Evolutionary conservation across 2,797 vertebrate genomes (phyloP).

Genomic region (Staurois parvus): DNA sequence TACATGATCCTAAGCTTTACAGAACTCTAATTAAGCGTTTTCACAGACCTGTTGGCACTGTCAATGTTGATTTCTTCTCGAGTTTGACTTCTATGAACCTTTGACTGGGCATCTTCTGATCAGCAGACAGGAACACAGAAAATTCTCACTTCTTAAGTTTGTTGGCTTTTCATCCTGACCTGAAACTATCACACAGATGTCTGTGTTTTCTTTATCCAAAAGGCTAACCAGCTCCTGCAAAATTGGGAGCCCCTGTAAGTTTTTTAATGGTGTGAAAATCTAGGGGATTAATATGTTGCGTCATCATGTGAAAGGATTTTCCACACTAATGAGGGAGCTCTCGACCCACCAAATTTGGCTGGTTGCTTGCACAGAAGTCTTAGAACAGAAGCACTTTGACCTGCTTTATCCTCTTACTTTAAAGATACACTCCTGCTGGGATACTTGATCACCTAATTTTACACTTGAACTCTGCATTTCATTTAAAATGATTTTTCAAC

Average conservation of each 20-base stretch:
- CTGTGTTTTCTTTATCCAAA: conserved; percentile 41
- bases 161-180: conserved; percentile 60
- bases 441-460: not conserved
- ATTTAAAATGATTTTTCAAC: not conserved
- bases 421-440: not conserved
- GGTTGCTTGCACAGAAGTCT: conserved; percentile 44
- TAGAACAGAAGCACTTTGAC: conserved; percentile 46
- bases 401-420: conserved; percentile 27
- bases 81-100: conserved; percentile 57
- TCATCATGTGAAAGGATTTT: conserved; percentile 69
- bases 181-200: conserved; percentile 64
- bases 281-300: conserved; percentile 67
- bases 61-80: conserved; percentile 58
- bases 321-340: conserved; percentile 53
- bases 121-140: conserved; percentile 61
- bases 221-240: conserved; percentile 70
- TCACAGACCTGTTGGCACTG: conserved; percentile 61
- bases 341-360: conserved; percentile 48
- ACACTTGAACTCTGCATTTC: conserved; percentile 15
- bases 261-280: conserved; percentile 72
- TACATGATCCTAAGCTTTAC: conserved; percentile 48
- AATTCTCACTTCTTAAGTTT: conserved; percentile 50
- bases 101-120: conserved; percentile 63
- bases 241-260: conserved; percentile 63
- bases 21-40: conserved; percentile 54